These are phyloP conservation scores for Shinisaurus crocodilurus DNA, from an alignment of 2,113 vertebrate genomes.

Conservation along the genomic window DNA sequence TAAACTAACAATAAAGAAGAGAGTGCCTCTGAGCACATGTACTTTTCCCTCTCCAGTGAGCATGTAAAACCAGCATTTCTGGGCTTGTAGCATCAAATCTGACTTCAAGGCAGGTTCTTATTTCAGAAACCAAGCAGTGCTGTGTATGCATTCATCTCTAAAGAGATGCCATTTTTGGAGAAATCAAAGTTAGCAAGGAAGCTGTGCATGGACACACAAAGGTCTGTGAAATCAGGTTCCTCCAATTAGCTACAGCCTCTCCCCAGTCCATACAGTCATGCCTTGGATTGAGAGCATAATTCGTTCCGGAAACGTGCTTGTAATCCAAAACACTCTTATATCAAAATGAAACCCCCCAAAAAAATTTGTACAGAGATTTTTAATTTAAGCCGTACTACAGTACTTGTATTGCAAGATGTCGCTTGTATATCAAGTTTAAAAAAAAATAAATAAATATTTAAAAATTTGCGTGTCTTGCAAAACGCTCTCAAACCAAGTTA, in stretches of 20 bases:
- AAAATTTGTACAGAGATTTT: too few relatives aligned
- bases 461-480: too few relatives aligned
- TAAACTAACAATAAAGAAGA: neutral
- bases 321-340: too few relatives aligned
- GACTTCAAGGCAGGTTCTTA: neutral
- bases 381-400: too few relatives aligned
- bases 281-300: too few relatives aligned
- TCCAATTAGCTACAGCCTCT: neutral
- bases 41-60: neutral
- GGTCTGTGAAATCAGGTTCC: neutral
- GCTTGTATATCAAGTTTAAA: too few relatives aligned
- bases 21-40: neutral
- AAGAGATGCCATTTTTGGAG: neutral
- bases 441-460: too few relatives aligned
- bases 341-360: too few relatives aligned
- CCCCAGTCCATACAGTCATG: too few relatives aligned
- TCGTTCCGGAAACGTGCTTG: too few relatives aligned
- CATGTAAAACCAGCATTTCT: neutral
- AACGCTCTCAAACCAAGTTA: too few relatives aligned
- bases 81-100: neutral
- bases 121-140: neutral
- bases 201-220: neutral
- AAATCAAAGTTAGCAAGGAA: neutral
- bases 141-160: neutral
- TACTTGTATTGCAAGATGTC: too few relatives aligned